A percentile compares a stretch with the other conserved stretches of the same genome.
Evolutionary conservation across 2,888 invertebrate genomes (phyloP).

Genomic region (Thereva unica): DNA sequence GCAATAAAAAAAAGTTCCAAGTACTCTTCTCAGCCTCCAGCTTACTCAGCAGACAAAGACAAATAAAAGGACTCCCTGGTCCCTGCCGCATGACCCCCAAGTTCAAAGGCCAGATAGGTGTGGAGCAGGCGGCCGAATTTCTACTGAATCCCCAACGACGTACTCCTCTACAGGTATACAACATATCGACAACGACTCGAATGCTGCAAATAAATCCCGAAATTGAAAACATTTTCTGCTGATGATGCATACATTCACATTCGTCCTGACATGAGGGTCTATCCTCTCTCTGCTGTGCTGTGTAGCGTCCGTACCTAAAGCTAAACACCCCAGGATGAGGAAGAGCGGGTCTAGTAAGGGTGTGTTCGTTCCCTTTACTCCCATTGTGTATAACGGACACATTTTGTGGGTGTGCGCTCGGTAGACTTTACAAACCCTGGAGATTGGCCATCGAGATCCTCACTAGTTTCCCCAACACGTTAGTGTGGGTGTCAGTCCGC

Average conservation of each 20-base stretch:
- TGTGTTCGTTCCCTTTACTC: too few species aligned
- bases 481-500: neutral
- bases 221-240: conserved; percentile 7
- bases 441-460: conserved; percentile 23
- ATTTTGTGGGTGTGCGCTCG: neutral
- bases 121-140: neutral
- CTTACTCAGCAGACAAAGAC: conserved; percentile 27
- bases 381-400: neutral
- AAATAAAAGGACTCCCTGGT: conserved; percentile 13
- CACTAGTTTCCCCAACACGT: neutral
- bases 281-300: too few species aligned
- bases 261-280: too few species aligned
- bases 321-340: too few species aligned
- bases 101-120: neutral
- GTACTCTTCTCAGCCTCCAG: conserved; percentile 14
- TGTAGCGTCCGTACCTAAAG: too few species aligned
- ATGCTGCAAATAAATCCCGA: conserved; percentile 14
- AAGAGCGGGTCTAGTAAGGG: too few species aligned
- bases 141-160: neutral
- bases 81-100: conserved; percentile 1
- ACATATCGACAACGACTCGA: too few species aligned
- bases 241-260: neutral
- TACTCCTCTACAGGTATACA: too few species aligned
- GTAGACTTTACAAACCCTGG: neutral
- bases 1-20: conserved; percentile 13